Base-by-base conservation (phyloP, 2,888 invertebrate species). In the Epinotia bilunana region DNA sequence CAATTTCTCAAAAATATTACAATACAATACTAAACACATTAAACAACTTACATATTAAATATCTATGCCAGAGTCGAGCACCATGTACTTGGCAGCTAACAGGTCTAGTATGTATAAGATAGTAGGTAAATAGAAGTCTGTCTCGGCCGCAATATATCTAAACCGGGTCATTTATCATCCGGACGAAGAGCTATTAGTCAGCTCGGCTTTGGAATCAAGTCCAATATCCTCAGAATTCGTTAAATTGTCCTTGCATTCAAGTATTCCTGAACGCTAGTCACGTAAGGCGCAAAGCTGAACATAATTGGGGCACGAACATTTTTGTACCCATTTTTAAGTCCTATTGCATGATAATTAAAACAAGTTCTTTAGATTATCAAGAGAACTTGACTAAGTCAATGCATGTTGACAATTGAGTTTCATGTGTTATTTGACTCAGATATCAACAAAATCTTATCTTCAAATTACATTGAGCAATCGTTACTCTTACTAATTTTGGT, bases 181-280 rank as follows among this genome's bases (percentile, higher is more conserved):
- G 61, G 68, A 72, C 58, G 73, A 76, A 76, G 76, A 67, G 72
- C 77, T 79, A 77, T 80, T 80, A 78, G 77, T 78, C 78, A 78
- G 12, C 75, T 20, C 64, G 46, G 75, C 76, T 77, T 74, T 77
- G 64, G 70, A 76, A 76, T 72, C 76, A 71, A 55, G 61, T 58
- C 70, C 71, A 71, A 76, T 75, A 75, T 77, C 77, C 63, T 62
- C 57, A 62, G 76, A 62, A 74, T 61, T 61, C 63, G 63, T 73
- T 61, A 57, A 74, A 70, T 72, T 60, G 69, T 73, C 55, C 69
- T 69, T 61, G 64, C 61, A 53, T 71, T 73, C 63, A 43, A 67
- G 60, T n/a, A 46, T 64, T 62, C 69, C 55, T 23, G 65, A 58
- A 72, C 60, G 69, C 72, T 65, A 53, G 74, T 73, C 77, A 71